Evolutionary conservation across 1,140 invertebrate species (phyloP).

Genomic region (Myzus persicae): DNA sequence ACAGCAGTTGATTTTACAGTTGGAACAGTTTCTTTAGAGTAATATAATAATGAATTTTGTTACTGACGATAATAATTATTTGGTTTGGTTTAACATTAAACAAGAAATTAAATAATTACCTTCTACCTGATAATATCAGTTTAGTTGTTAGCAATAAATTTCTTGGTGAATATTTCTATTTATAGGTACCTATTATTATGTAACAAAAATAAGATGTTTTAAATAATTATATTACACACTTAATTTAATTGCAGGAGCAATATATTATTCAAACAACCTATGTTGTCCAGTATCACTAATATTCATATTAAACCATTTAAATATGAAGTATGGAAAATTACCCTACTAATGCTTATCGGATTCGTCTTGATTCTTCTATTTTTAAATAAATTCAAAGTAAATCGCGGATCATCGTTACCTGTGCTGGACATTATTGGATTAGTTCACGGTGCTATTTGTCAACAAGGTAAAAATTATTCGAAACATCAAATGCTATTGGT

Average conservation of each 20-base stretch:
- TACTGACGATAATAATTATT: no score
- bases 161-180: no score
- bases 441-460: slow-evolving; percentile 65
- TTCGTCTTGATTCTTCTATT: neutral
- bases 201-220: no score
- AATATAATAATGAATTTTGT: neutral
- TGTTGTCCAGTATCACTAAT: neutral
- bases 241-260: neutral
- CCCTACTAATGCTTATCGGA: slow-evolving; percentile 60
- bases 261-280: neutral
- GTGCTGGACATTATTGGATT: slow-evolving; percentile 60
- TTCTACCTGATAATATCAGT: no score
- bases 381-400: slow-evolving; percentile 1
- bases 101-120: no score
- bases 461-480: slow-evolving; percentile 67
- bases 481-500: neutral
- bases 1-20: slow-evolving; percentile 1
- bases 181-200: no score
- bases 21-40: neutral
- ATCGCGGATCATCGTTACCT: neutral
- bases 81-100: no score
- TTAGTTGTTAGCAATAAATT: no score
- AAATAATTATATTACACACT: neutral
- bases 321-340: slow-evolving; percentile 67
- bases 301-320: neutral